phyloP scores from a whole-genome alignment of 2,797 vertebrate species.

The Varecia variegata region DNA sequence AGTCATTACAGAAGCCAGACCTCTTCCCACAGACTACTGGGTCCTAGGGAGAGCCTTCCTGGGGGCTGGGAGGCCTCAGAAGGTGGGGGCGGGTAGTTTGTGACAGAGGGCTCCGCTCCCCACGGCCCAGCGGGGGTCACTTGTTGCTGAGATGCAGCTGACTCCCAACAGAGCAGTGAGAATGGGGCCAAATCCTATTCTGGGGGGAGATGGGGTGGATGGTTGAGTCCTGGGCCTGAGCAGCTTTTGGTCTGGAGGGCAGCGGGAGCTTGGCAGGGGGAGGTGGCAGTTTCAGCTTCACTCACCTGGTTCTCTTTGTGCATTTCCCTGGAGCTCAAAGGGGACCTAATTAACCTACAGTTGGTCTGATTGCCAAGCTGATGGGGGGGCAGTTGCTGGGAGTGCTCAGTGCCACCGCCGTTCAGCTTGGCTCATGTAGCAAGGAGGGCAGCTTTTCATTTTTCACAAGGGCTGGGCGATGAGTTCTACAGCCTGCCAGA shows the following conservation, averaged over 20 bases:
- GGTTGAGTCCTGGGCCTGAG: not conserved
- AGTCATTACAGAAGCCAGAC: not conserved
- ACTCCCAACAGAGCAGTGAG: not conserved
- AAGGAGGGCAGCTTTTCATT: not conserved
- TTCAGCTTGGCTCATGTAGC: not conserved
- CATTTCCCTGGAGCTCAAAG: slow-evolving; percentile 70
- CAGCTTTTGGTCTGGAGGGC: not conserved
- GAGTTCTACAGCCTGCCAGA: not conserved
- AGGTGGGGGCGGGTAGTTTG: not conserved
- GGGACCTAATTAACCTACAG: slow-evolving; percentile 72
- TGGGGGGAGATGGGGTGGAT: not conserved
- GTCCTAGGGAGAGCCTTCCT: not conserved
- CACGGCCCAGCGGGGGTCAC: not conserved
- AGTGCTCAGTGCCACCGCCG: not conserved
- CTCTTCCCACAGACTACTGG: not conserved
- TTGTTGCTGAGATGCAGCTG: slow-evolving; percentile 59
- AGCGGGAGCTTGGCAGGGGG: not conserved
- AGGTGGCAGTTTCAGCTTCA: not conserved
- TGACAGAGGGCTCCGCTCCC: not conserved
- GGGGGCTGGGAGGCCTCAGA: not conserved
- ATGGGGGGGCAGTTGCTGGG: not conserved
- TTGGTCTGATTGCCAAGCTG: slow-evolving; percentile 48
- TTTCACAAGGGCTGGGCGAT: not conserved
- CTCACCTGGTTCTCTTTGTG: slow-evolving; percentile 58
- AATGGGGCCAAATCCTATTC: not conserved